These are phyloP conservation scores for Daktulosphaira vitifoliae DNA, from an alignment of 1,140 invertebrate genomes.

Conservation along the genomic window DNA sequence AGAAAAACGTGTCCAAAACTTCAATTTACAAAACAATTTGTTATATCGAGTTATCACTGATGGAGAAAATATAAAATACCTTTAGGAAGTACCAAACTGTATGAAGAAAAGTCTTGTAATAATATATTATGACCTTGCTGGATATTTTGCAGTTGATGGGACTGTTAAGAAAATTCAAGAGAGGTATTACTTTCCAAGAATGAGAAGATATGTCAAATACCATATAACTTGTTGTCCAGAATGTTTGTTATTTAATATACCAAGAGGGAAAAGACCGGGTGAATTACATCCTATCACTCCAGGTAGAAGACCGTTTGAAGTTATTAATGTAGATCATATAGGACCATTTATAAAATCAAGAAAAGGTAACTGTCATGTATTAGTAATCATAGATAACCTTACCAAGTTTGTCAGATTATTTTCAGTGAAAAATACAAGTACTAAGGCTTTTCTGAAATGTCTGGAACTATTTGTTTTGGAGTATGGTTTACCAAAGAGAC, in stretches of 20 bases:
- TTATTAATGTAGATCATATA: neutral
- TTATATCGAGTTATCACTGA: neutral
- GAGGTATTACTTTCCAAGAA: neutral
- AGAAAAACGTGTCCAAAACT: neutral
- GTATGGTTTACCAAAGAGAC: neutral
- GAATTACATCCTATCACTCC: conserved; percentile 34
- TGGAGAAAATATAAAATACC: neutral
- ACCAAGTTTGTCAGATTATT: neutral
- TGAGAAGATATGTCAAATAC: neutral
- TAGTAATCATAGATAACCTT: neutral
- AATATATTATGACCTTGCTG: neutral
- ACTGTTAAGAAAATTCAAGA: neutral
- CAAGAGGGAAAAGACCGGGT: conserved; percentile 35
- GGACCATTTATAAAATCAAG: neutral
- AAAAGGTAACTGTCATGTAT: neutral
- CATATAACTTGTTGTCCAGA: conserved; percentile 36
- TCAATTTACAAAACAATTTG: neutral
- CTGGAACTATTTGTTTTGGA: neutral
- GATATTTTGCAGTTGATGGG: neutral
- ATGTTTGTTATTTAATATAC: conserved; percentile 36
- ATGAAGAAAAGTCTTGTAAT: neutral
- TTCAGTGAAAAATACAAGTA: neutral
- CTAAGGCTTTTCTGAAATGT: neutral
- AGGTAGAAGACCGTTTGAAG: neutral
- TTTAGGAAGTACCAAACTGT: neutral